Percentiles rank a stretch among this genome's conserved stretches.
phyloP scores from a whole-genome alignment of 2,797 vertebrate species.

The Perdix hodgsoniae region DNA sequence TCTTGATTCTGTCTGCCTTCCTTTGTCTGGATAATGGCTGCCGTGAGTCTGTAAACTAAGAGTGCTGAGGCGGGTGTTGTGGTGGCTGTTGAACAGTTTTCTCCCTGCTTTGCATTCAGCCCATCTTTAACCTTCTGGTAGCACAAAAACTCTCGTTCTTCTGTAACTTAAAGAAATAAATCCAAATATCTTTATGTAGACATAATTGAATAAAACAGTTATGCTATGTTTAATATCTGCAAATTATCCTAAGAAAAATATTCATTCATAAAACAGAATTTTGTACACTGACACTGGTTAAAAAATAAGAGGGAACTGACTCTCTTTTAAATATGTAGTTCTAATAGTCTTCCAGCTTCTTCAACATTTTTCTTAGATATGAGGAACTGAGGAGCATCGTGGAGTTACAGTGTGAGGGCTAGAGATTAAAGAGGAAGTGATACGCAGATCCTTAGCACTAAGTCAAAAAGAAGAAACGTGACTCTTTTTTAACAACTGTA shows the following conservation, averaged over 20 bases:
- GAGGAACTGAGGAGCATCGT: neutral
- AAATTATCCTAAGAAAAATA: neutral
- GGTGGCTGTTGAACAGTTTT: neutral
- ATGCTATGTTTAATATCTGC: neutral
- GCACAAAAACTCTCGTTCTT: neutral
- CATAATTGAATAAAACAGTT: neutral
- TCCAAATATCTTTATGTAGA: neutral
- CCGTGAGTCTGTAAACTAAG: neutral
- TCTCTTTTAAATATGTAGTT: neutral
- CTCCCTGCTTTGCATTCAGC: neutral
- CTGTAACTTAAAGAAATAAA: neutral
- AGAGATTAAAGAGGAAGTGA: neutral
- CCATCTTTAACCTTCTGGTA: neutral
- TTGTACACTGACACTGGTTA: neutral
- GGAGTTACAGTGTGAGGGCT: neutral
- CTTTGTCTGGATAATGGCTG: neutral
- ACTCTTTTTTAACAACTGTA: neutral
- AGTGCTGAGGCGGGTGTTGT: neutral
- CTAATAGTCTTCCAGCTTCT: neutral
- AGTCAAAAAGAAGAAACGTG: neutral
- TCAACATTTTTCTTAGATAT: neutral
- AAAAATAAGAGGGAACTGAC: neutral
- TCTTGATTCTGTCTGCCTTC: neutral
- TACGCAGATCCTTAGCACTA: neutral
- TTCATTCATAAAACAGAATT: neutral